phyloP scores from a whole-genome alignment of 2,113 vertebrate species.

The Spermophilus dauricus region DNA sequence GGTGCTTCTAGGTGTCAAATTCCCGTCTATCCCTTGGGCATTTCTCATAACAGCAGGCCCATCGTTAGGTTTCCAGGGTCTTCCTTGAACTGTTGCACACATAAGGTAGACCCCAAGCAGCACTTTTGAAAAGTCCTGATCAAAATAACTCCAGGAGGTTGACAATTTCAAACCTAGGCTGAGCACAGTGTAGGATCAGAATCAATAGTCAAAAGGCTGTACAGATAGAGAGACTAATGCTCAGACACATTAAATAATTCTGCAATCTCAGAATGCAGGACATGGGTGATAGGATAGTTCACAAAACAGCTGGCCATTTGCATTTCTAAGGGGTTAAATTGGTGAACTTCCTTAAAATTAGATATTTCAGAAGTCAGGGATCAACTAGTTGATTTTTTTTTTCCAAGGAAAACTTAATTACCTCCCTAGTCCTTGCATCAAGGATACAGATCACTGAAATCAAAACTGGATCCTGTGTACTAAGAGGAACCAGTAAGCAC shows the following conservation, averaged over 20 bases:
- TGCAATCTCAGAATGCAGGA: background rate
- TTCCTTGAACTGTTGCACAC: conserved; percentile 20
- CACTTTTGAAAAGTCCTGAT: background rate
- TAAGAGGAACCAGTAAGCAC: background rate
- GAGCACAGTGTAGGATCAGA: background rate
- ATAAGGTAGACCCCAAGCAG: background rate
- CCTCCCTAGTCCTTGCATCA: background rate
- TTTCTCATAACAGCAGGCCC: conserved; percentile 55
- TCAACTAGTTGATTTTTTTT: conserved; percentile 27
- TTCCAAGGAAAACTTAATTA: background rate
- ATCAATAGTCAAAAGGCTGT: background rate
- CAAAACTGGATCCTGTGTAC: background rate
- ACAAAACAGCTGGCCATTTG: background rate
- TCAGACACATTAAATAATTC: background rate
- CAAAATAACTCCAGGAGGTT: conserved; percentile 13
- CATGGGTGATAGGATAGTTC: background rate
- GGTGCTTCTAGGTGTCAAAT: conserved; percentile 71
- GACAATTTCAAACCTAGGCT: background rate
- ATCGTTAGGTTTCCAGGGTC: conserved; percentile 70
- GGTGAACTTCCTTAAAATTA: conserved; percentile 41
- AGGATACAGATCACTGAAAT: background rate
- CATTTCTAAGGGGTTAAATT: conserved; percentile 10
- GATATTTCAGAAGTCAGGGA: background rate
- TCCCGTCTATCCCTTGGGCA: conserved; percentile 67
- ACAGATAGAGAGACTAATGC: background rate